Conservation (phyloP, 2,888 invertebrate species). For the Sisyra nigra region DNA sequence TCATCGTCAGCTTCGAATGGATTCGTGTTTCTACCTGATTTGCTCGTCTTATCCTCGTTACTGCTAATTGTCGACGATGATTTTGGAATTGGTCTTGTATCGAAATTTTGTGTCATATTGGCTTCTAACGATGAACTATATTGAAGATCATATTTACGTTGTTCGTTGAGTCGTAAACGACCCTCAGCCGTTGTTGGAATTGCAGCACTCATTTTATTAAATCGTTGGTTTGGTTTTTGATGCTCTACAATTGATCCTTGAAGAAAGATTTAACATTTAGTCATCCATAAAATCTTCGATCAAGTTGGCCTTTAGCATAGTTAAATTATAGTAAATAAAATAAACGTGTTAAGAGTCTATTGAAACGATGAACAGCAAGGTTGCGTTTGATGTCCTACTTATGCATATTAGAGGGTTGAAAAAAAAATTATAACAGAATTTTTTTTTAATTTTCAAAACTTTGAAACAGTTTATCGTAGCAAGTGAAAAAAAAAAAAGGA, state of each 20-base stretch:
- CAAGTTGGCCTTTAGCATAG: background rate
- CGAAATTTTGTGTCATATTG: conserved; percentile 29
- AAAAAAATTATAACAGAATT: too few relatives aligned
- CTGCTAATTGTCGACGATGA: conserved; percentile 10
- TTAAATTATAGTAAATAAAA: background rate
- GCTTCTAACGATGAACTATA: conserved; percentile 47
- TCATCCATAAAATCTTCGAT: too few relatives aligned
- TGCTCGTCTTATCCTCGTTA: conserved; percentile 7
- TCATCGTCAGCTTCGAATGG: conserved; percentile 27
- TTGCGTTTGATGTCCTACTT: too few relatives aligned
- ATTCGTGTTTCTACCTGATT: conserved; percentile 18
- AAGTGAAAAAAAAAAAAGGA: too few relatives aligned
- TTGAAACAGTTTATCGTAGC: too few relatives aligned
- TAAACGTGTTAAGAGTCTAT: too few relatives aligned
- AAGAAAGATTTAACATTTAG: background rate
- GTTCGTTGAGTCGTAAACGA: conserved; percentile 36
- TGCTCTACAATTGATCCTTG: conserved; percentile 21
- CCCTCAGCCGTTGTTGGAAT: conserved; percentile 39
- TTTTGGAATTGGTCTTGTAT: conserved; percentile 18
- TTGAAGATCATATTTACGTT: conserved; percentile 16
- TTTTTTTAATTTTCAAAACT: too few relatives aligned
- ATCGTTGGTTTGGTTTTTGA: conserved; percentile 16
- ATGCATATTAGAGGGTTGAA: too few relatives aligned
- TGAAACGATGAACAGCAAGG: too few relatives aligned
- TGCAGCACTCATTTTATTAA: conserved; percentile 18